These are phyloP conservation scores for Protobothrops flavoviridis DNA, from an alignment of 2,113 vertebrate genomes.

Conservation along the genomic window DNA sequence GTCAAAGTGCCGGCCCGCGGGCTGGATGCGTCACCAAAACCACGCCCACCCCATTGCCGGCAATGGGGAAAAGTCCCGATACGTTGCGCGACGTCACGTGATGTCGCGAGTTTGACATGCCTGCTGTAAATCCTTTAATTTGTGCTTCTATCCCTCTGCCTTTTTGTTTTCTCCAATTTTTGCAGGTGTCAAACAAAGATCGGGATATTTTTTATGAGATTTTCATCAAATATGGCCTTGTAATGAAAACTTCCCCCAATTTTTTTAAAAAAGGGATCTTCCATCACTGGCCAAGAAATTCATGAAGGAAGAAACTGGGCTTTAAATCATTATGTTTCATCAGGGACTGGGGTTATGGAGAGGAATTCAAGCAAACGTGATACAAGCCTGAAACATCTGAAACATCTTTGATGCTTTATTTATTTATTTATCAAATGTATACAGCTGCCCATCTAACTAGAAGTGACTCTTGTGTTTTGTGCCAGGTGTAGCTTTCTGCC, in stretches of 20 bases:
- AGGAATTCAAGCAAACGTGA: conserved; percentile 43
- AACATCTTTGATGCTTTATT: conserved; percentile 58
- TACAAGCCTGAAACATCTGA: conserved; percentile 51
- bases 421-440: background rate
- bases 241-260: background rate
- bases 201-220: conserved; percentile 21
- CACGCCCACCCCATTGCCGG: too few relatives aligned
- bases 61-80: too few relatives aligned
- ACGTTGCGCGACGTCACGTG: too few relatives aligned
- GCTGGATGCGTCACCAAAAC: too few relatives aligned
- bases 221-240: background rate
- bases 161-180: conserved; percentile 11
- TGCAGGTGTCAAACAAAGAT: background rate
- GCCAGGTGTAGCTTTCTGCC: conserved; percentile 58
- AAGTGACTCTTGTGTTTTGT: background rate
- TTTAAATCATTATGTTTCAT: conserved; percentile 57
- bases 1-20: too few relatives aligned
- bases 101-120: too few relatives aligned
- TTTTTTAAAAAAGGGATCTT: conserved; percentile 35
- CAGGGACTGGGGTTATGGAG: conserved; percentile 14
- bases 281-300: conserved; percentile 48
- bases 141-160: background rate
- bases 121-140: background rate
- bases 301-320: conserved; percentile 52
- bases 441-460: background rate